Percentiles rank a stretch among this genome's conserved stretches.
These are phyloP conservation scores for Micrastur ruficollis DNA, from an alignment of 2,797 vertebrate species.

Conservation along the genomic window DNA sequence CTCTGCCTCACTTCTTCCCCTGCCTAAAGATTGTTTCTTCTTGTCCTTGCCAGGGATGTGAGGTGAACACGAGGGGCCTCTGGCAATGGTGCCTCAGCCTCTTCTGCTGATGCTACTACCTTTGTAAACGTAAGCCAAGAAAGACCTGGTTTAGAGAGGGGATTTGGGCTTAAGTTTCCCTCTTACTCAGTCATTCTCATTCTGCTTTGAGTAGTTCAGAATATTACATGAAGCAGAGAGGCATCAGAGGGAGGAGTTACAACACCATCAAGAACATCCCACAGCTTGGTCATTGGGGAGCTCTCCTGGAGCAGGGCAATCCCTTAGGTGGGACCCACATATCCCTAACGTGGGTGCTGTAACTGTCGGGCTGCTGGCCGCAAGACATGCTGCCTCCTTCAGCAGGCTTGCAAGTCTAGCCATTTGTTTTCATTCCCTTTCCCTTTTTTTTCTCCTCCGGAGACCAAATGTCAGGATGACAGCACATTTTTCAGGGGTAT, in stretches of 20 bases:
- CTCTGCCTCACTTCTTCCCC: background rate
- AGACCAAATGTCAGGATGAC: background rate
- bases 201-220: background rate
- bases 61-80: background rate
- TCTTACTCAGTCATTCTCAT: background rate
- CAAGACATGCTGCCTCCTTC: accelerated
- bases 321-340: background rate
- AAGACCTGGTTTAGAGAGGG: background rate
- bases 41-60: background rate
- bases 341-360: background rate
- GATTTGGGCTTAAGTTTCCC: background rate
- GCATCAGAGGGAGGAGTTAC: background rate
- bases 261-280: background rate
- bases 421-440: background rate
- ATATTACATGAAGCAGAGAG: background rate
- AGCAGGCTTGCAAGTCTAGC: background rate
- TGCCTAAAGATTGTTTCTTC: background rate
- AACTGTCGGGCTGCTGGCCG: background rate
- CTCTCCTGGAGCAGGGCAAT: background rate
- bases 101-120: accelerated
- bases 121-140: background rate
- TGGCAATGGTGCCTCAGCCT: background rate
- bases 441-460: accelerated
- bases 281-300: background rate
- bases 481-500: background rate